Evolutionary conservation across 2,797 vertebrate genomes (phyloP), one percentile per base, ranked within the genome.

Genomic region (Lepilemur septentrionalis): DNA sequence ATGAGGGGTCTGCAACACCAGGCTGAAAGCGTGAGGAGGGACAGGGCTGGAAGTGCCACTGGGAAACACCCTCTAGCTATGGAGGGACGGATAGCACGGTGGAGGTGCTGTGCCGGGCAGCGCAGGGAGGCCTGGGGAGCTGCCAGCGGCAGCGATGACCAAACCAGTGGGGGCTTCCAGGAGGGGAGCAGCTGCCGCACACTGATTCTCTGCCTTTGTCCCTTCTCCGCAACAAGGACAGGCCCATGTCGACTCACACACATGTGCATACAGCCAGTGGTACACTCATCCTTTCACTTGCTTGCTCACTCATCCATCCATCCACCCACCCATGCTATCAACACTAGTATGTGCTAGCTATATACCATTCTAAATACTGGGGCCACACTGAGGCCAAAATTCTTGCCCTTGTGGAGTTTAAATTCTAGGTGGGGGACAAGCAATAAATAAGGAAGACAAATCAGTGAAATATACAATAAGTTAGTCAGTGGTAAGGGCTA

Each of bases 141-240:
- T 30, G 65, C 50, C 59, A 32, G 28, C 3, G 0, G 35, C 43
- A 43, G 35, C 1, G 0, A 69, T 2, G 22, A 28, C 22, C 0
- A 5, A 59, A 38, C 38, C 30, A 35, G 1, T 14, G 52, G 67
- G 46, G 28, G 25, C 50, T 22, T 25, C 50, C 7, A 0, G 32
- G 52, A 55, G 65, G 18, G 30, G 43, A 23, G 13, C 50, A 12
- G 50, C 43, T 2, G 32, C 30, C 57, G 15, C 1, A 10, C 50
- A 32, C 52, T 38, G 6, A 59, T 48, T 83, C 32, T 79, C 43
- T 8, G 50, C 52, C 67, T 70, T 18, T 32, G 18, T 81, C 67
- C n/a, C 46, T 70, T 28, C 52, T 81, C 20, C 1, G 0, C 52
- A 22, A 12, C 12, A 57, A 61, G 48, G 63, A 76, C 81, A 13